phyloP scores from a whole-genome alignment of 2,797 vertebrate species.

The Erethizon dorsatum region DNA sequence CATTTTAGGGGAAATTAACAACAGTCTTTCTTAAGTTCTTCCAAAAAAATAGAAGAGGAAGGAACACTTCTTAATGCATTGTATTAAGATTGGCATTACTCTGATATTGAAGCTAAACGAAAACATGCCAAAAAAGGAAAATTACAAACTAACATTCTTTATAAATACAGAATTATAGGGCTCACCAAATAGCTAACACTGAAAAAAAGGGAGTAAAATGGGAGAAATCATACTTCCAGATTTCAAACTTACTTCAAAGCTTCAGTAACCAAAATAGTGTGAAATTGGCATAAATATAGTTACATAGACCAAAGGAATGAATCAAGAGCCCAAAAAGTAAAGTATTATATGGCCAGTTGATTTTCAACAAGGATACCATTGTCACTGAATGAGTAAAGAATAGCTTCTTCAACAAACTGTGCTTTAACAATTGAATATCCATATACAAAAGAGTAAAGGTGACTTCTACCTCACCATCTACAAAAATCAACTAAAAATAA shows the following conservation, averaged over 20 bases:
- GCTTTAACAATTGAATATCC: background rate
- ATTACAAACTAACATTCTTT: background rate
- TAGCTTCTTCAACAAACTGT: background rate
- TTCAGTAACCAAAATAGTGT: background rate
- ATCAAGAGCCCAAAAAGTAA: background rate
- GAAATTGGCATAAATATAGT: background rate
- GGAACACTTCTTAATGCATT: background rate
- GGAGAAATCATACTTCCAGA: background rate
- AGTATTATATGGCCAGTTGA: background rate
- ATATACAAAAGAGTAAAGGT: background rate
- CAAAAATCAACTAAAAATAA: background rate
- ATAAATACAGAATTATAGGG: background rate
- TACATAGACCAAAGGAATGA: background rate
- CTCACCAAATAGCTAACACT: background rate
- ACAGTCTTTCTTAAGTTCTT: background rate
- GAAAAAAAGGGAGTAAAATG: constrained; percentile 21
- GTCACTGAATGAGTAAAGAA: background rate
- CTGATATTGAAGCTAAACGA: background rate
- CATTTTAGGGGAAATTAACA: background rate
- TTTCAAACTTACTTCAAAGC: constrained; percentile 38
- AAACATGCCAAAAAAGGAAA: background rate
- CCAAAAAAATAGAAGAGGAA: background rate
- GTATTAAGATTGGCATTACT: background rate
- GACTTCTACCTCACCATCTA: background rate
- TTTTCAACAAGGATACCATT: background rate